Base-by-base conservation (phyloP, 2,797 vertebrate genomes). In the Lagocephalus sceleratus region DNA sequence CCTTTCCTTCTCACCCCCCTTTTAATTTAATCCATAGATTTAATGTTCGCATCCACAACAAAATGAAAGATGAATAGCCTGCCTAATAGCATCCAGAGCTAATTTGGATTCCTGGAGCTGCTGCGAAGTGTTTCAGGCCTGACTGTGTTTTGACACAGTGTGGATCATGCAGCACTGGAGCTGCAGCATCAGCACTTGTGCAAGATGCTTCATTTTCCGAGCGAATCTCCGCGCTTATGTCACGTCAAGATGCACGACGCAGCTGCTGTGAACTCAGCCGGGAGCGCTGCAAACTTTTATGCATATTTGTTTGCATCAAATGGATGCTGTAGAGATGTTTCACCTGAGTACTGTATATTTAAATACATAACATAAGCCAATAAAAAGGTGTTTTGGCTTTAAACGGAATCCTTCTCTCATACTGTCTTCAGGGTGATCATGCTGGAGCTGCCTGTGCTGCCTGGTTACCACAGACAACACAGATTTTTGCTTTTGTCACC, bases 21-120 rank as follows among this genome's bases (percentile, higher is more conserved):
- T 78, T 71, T 87, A 88, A 90, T 88, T 78, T 42, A 78, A 88
- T 90, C 66, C 71, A 55, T 57, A 19, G 57, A 66, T 76, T 52
- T 71, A 76, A 80, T 72, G 61, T 77, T 72, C 69, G 51, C 73
- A 57, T 35, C 53, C 45, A 70, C 72, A 76, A 68, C 74, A 76
- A 85, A 82, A 84, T 81, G 73, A 85, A 72, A 63, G 73, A 86
- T 74, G 71, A 87, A 75, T 77, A 62, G 44, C 43, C 51, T 20
- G 38, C 63, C 39, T 82, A 77, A 83, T 82, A 77, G 53, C 50
- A 51, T 54, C 70, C 66, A 71, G 71, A 84, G 87, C 72, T 73
- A 79, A 75, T 80, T 81, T 67, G 69, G 76, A 66, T 60, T 66
- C 75, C 47, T 49, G 41, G 66, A 72, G 75, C 63, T 35, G 41